Conservation (phyloP, 2,888 invertebrate genomes). For the Caenorhabditis sp. region DNA sequence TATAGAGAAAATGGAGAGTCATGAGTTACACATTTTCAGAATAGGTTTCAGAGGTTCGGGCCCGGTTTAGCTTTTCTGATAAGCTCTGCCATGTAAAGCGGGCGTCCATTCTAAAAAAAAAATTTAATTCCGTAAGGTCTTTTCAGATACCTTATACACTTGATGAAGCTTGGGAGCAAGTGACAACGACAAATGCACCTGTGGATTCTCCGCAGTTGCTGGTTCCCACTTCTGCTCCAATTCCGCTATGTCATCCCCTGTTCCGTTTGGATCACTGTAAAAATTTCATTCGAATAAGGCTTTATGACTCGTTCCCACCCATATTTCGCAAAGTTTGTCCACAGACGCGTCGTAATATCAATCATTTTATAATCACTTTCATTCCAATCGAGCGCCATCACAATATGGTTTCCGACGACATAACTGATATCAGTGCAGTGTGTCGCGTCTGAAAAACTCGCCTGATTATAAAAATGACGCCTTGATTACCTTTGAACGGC, state of each 20-base stretch:
- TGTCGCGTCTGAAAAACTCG: slow-evolving; percentile 71
- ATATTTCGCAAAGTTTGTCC: slow-evolving; percentile 78
- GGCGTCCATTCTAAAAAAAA: slow-evolving; percentile 34
- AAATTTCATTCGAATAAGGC: background rate
- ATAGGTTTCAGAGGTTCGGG: slow-evolving; percentile 17
- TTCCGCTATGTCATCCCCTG: slow-evolving; percentile 14
- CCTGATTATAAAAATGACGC: background rate
- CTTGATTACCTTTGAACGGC: slow-evolving; percentile 64
- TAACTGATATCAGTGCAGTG: slow-evolving; percentile 79
- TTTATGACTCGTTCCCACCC: slow-evolving; percentile 64
- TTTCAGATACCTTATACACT: slow-evolving; percentile 46
- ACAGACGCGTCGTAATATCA: slow-evolving; percentile 71
- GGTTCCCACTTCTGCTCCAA: slow-evolving; percentile 50
- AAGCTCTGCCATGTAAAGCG: slow-evolving; percentile 52
- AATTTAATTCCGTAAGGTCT: no score
- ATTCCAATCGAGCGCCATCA: slow-evolving; percentile 71
- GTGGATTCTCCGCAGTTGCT: slow-evolving; percentile 58
- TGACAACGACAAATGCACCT: slow-evolving; percentile 49
- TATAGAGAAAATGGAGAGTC: background rate
- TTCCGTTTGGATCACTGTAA: slow-evolving; percentile 66
- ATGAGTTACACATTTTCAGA: slow-evolving; percentile 10
- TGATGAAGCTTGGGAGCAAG: slow-evolving; percentile 45
- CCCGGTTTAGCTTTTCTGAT: slow-evolving; percentile 26
- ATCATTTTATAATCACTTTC: slow-evolving; percentile 74
- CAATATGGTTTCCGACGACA: slow-evolving; percentile 76